These are phyloP conservation scores for Diprion similis DNA, from an alignment of 1,140 invertebrate species.

Conservation along the genomic window DNA sequence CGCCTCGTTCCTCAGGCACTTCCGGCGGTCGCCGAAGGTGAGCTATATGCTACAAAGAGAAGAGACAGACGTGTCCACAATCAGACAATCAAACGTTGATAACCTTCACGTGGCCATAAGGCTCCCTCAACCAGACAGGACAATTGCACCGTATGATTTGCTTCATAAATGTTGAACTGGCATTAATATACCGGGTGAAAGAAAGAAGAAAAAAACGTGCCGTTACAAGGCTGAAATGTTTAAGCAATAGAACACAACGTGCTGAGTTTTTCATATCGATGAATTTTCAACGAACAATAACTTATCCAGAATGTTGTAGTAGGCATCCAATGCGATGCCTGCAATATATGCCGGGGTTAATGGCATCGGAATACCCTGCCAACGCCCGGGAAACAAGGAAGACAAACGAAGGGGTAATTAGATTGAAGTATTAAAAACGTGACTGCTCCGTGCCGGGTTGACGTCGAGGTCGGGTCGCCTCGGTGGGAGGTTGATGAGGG, in stretches of 20 bases:
- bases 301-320: too few species aligned
- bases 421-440: background rate
- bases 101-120: conserved; percentile 41
- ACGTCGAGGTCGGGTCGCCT: background rate
- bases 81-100: conserved; percentile 40
- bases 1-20: background rate
- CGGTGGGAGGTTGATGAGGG: background rate
- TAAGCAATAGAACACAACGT: too few species aligned
- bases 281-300: too few species aligned
- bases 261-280: too few species aligned
- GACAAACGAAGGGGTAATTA: background rate
- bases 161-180: conserved; percentile 26
- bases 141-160: conserved; percentile 40
- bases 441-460: background rate
- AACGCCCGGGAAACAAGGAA: background rate
- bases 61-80: conserved; percentile 25
- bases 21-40: background rate
- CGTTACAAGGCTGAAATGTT: background rate
- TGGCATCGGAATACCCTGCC: too few species aligned
- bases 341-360: too few species aligned
- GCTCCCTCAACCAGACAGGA: conserved; percentile 31
- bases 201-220: background rate
- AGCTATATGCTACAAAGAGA: conserved; percentile 8
- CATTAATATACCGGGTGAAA: conserved; percentile 14
- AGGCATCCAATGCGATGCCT: too few species aligned